Evolutionary conservation across 2,888 invertebrate genomes (phyloP).

Genomic region (Mayetiola destructor): DNA sequence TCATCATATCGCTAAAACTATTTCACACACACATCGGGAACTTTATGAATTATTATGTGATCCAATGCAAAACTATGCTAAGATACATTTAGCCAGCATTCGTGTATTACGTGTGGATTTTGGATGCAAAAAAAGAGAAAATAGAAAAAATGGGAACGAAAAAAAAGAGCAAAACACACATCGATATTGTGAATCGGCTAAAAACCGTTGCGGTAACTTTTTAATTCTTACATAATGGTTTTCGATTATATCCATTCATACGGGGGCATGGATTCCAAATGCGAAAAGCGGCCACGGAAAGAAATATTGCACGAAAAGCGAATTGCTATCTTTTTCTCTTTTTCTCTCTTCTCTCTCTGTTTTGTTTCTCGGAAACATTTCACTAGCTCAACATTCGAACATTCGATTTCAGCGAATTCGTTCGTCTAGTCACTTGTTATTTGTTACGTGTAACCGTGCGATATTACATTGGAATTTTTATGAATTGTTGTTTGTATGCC

Average conservation of each 20-base stretch:
- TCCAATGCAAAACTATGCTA: neutral
- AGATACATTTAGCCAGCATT: too few relatives aligned
- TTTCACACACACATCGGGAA: neutral
- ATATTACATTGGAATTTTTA: slow-evolving; percentile 7
- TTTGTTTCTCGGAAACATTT: neutral
- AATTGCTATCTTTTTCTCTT: neutral
- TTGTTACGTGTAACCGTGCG: slow-evolving; percentile 7
- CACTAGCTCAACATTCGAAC: too few relatives aligned
- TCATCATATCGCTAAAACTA: neutral
- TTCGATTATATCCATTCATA: slow-evolving; percentile 6
- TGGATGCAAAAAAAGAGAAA: neutral
- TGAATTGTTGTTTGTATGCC: too few relatives aligned
- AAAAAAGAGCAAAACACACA: too few relatives aligned
- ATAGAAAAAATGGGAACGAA: neutral
- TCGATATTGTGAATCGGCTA: too few relatives aligned
- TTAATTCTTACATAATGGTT: slow-evolving; percentile 3
- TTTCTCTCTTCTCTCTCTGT: neutral
- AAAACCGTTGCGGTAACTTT: slow-evolving; percentile 1
- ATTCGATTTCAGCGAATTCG: too few relatives aligned
- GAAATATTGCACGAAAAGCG: neutral
- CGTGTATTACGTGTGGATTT: too few relatives aligned
- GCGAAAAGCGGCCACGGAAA: neutral
- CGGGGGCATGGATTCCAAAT: neutral
- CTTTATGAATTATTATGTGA: neutral
- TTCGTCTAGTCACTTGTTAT: slow-evolving; percentile 1